Evolutionary conservation across 2,888 invertebrate genomes (phyloP).

Genomic region (Apamea epomidion): DNA sequence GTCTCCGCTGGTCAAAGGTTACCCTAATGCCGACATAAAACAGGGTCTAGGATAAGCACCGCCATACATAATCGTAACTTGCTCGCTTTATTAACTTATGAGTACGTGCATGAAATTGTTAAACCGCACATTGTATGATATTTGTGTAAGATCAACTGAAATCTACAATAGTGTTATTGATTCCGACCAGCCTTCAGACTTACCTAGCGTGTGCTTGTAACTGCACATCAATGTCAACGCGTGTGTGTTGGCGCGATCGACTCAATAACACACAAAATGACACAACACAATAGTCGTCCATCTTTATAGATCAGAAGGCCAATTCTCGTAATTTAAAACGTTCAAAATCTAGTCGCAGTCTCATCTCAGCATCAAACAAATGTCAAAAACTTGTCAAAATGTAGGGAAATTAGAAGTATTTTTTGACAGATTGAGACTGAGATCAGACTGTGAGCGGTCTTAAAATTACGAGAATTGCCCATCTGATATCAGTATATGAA

Average conservation of each 20-base stretch:
- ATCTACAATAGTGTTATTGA: slow-evolving; percentile 12
- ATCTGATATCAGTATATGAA: slow-evolving; percentile 3
- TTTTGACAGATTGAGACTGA: too few species aligned
- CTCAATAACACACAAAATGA: slow-evolving; percentile 12
- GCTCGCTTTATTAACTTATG: slow-evolving; percentile 61
- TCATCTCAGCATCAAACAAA: too few species aligned
- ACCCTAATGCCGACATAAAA: slow-evolving; percentile 58
- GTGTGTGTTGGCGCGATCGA: slow-evolving; percentile 26
- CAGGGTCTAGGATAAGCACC: slow-evolving; percentile 58
- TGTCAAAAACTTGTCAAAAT: too few species aligned
- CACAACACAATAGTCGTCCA: slow-evolving; percentile 2
- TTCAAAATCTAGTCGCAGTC: too few species aligned
- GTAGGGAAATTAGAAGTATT: too few species aligned
- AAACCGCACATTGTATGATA: slow-evolving; percentile 20
- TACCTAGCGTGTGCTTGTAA: slow-evolving; percentile 9
- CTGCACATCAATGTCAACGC: slow-evolving; percentile 17
- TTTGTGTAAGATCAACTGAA: slow-evolving; percentile 28
- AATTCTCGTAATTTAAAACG: too few species aligned
- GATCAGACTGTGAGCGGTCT: too few species aligned
- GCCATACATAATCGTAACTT: slow-evolving; percentile 62
- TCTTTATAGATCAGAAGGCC: background rate
- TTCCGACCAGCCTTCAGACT: slow-evolving; percentile 10
- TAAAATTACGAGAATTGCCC: too few species aligned
- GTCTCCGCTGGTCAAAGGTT: slow-evolving; percentile 61
- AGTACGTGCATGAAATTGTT: slow-evolving; percentile 58